A percentile compares a stretch with the other conserved stretches of the same genome.
Evolutionary conservation across 2,113 vertebrate species (phyloP).

Genomic region (Brienomyrus brachyistius): DNA sequence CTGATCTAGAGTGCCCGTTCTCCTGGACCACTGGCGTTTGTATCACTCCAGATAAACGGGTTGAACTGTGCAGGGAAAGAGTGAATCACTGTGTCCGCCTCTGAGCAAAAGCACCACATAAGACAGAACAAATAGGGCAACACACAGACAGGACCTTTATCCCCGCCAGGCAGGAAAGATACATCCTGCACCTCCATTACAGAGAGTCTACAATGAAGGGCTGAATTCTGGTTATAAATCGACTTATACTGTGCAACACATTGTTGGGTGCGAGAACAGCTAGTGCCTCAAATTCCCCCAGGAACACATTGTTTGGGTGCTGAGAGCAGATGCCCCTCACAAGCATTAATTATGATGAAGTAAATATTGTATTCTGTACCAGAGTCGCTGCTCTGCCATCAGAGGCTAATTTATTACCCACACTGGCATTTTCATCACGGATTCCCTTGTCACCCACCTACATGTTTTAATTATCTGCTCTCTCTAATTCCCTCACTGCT

Average conservation of each 20-base stretch:
- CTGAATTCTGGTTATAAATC: neutral
- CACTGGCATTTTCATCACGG: neutral
- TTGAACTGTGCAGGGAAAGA: neutral
- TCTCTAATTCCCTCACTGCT: neutral
- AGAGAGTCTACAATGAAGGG: neutral
- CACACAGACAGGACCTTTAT: neutral
- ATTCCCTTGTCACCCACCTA: neutral
- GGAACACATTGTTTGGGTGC: neutral
- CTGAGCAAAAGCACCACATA: neutral
- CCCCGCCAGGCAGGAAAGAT: neutral
- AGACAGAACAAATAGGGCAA: neutral
- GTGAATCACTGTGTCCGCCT: neutral
- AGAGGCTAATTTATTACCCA: neutral
- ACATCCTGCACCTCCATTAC: neutral
- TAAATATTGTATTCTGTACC: neutral
- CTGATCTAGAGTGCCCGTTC: neutral
- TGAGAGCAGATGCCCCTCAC: neutral
- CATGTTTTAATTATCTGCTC: slow-evolving; percentile 2
- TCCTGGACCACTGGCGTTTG: neutral
- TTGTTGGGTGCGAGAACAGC: neutral
- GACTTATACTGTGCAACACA: neutral
- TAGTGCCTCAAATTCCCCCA: neutral
- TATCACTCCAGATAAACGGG: neutral
- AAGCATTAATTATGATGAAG: slow-evolving; percentile 6
- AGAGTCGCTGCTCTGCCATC: neutral